Percentiles rank a stretch among this genome's conserved stretches.
Evolutionary conservation across 92 coral and sea anemone species (phyloP).

Genomic region (Porites evermanni): DNA sequence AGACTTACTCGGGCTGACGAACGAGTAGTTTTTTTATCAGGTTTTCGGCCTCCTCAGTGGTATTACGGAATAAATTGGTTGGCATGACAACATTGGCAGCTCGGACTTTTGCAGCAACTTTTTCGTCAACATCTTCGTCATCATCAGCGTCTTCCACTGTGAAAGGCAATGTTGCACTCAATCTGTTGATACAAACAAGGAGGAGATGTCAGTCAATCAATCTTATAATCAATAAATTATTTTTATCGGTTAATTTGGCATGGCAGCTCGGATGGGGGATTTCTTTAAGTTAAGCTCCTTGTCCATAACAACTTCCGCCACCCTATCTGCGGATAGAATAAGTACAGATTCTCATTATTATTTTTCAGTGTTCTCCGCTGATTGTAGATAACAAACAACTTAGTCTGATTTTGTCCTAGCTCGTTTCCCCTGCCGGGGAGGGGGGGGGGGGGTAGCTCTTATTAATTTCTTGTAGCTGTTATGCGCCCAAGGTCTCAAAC

Average conservation of each 20-base stretch:
- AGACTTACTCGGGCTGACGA: conserved; percentile 85
- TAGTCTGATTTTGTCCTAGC: too few relatives aligned
- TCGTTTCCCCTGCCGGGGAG: too few relatives aligned
- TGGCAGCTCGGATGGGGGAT: too few relatives aligned
- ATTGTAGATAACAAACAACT: too few relatives aligned
- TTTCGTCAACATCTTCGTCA: conserved; percentile 81
- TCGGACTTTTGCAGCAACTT: conserved; percentile 62
- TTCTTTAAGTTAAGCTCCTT: too few relatives aligned
- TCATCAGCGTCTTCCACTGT: conserved; percentile 72
- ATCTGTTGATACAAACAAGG: conserved; percentile 40
- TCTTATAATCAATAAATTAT: background rate
- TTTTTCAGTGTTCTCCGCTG: too few relatives aligned
- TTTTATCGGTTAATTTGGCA: background rate
- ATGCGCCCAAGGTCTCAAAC: too few relatives aligned
- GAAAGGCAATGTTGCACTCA: conserved; percentile 85
- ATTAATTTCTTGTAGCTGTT: too few relatives aligned
- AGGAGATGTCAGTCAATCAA: background rate
- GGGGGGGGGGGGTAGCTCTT: too few relatives aligned
- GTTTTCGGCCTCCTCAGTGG: conserved; percentile 66
- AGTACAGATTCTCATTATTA: too few relatives aligned
- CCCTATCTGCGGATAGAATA: too few relatives aligned
- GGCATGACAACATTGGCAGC: conserved; percentile 72
- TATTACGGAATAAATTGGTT: conserved; percentile 61
- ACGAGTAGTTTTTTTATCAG: conserved; percentile 74
- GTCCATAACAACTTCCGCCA: too few relatives aligned